Base-by-base conservation (phyloP, 2,888 invertebrate genomes). In the Corythucha ciliata region DNA sequence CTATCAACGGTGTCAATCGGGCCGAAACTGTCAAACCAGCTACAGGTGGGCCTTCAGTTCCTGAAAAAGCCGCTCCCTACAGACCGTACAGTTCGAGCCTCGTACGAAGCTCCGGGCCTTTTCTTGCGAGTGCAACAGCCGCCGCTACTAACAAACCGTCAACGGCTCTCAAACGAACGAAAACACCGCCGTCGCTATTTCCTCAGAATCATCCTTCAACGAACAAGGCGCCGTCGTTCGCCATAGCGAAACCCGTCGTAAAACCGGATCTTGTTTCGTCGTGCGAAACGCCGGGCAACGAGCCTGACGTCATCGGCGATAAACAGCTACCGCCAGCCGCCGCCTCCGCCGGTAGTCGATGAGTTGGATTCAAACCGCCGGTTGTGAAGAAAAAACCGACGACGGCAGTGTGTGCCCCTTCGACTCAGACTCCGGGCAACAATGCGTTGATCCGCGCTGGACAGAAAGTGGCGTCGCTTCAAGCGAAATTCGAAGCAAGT, bases 401-500 rank as follows among this genome's bases (percentile, higher is more conserved):
- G 8, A 32, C 50, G 2, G n/a, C 40, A 20, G 20, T 39, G 4
- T n/a, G n/a, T n/a, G n/a, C n/a, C n/a, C n/a, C n/a, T n/a, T n/a
- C n/a, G n/a, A n/a, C n/a, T n/a, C n/a, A n/a, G n/a, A n/a, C n/a
- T n/a, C 44, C 51, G 8, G 34, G 36, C 2, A 55, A 52, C 21
- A 14, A 33, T 1, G 40, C 27, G 5, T 36, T 61, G 58, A 41
- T 63, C 52, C 52, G 48, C 21, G 18, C 37, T 1, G 40, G 22
- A 6, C 32, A 61, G 58, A 83, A 79, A 65, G 83, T 85, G 48
- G 84, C 84, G 25, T 79, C 80, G 52, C 70, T 86, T 60, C 85
- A 86, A 63, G 83, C 83, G 62, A 84, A 82, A 66, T 86, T 85
- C 65, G 85, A 86, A 68, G 77, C 74, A 22, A 41, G 49, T 16